These are phyloP conservation scores for Zaprionus nigranus DNA, from an alignment of 1,140 invertebrate species.

Conservation along the genomic window DNA sequence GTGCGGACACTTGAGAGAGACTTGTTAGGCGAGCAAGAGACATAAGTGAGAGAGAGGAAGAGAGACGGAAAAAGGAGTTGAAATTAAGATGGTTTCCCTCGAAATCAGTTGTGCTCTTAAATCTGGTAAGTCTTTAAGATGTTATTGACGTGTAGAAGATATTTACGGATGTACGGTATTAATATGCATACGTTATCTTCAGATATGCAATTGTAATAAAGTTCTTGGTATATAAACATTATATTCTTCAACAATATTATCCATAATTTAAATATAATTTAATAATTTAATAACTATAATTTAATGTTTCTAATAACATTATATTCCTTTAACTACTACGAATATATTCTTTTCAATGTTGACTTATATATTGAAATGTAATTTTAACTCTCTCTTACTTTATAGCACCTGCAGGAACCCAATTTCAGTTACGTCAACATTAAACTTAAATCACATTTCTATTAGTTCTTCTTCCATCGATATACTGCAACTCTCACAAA, in stretches of 20 bases:
- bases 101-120: background rate
- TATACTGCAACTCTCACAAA: background rate
- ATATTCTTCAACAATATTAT: too few relatives aligned
- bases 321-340: background rate
- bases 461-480: background rate
- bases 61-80: background rate
- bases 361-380: background rate
- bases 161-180: background rate
- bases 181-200: too few relatives aligned
- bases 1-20: constrained; percentile 4
- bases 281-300: too few relatives aligned
- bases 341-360: background rate
- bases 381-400: background rate
- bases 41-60: too few relatives aligned
- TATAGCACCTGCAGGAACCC: background rate
- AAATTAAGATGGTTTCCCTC: background rate
- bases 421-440: background rate
- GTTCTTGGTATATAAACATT: too few relatives aligned
- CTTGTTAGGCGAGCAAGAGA: background rate
- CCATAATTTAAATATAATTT: too few relatives aligned
- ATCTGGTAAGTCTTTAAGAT: background rate
- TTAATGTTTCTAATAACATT: background rate
- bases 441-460: background rate
- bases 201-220: too few relatives aligned
- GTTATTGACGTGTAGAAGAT: background rate